Conservation (phyloP, 2,797 vertebrate genomes). For the Acestrorhynchus altus region DNA sequence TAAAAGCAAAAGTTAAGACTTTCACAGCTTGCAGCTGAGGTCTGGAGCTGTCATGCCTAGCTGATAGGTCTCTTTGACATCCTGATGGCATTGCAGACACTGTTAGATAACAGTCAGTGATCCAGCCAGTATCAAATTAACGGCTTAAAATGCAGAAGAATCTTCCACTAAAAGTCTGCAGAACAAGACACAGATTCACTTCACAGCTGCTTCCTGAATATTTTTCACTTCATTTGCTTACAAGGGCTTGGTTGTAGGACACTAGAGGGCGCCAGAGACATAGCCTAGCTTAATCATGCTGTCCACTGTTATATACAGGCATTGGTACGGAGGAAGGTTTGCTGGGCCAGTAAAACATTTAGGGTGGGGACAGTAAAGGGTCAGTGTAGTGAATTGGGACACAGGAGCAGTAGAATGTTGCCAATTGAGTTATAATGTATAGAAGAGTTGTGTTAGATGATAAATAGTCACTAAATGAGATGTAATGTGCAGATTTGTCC, state of each 20-base stretch:
- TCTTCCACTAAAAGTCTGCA: no score
- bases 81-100: no score
- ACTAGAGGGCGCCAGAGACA: slow-evolving; percentile 8
- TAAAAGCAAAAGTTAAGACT: no score
- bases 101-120: no score
- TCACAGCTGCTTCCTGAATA: no score
- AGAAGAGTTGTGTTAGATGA: slow-evolving; percentile 40
- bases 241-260: neutral
- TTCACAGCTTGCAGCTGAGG: no score
- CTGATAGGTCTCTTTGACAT: no score
- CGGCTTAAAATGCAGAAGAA: no score
- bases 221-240: no score
- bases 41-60: no score
- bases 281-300: neutral
- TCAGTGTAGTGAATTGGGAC: neutral
- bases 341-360: neutral
- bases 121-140: no score
- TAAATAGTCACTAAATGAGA: slow-evolving; percentile 62
- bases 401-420: slow-evolving; percentile 10
- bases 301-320: neutral
- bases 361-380: neutral
- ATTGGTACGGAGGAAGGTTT: neutral
- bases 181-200: no score
- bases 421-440: slow-evolving; percentile 29
- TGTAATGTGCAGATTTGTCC: slow-evolving; percentile 52